Base-by-base conservation (phyloP, 1,140 invertebrate species). In the Tetragnatha versicolor region DNA sequence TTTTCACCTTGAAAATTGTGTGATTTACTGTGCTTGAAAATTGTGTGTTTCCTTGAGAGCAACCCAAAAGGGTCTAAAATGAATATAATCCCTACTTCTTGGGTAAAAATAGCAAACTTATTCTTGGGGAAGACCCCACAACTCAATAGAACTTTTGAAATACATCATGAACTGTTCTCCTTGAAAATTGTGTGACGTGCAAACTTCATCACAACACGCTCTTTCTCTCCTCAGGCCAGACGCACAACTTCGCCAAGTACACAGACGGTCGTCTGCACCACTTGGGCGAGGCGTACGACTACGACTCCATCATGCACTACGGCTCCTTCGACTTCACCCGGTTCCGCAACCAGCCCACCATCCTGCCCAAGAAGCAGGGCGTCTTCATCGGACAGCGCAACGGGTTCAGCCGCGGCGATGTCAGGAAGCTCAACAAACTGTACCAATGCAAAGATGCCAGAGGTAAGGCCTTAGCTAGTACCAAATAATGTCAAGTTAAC, bases 291-390 rank as follows among this genome's bases (percentile, higher is more conserved):
- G 79, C 83, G 0, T 90, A 90, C 81, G 90, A 91, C 80, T 89
- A 89, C 73, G 82, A 82, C n/a, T 87, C 86, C 0, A 85, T 89
- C n/a, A 88, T 89, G 88, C 88, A 89, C 80, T 89, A 89, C 79
- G 87, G 87, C 0, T 82, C 86, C 7, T 88, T 85, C 79, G 88
- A 88, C 14, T 90, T 89, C 83, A 86, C 88, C 35, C 85, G 84
- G 55, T 86, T 88, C 76, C 82, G 85, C 12, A 83, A 84, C 45
- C 82, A 84, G 60, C 88, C 88, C 37, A 89, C 89, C 29, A 87
- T 90, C 55, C 81, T 86, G 2, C 84, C 88, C 5, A 87, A 83
- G 33, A 14, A 79, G 55, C 37, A 45, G 37, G 65, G 55, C 10
- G 66, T 49, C 6, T 29, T 25, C 29, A 87, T 88, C 70, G 88